Evolutionary conservation across 1,140 invertebrate genomes (phyloP).

Genomic region (Drosophila erecta): DNA sequence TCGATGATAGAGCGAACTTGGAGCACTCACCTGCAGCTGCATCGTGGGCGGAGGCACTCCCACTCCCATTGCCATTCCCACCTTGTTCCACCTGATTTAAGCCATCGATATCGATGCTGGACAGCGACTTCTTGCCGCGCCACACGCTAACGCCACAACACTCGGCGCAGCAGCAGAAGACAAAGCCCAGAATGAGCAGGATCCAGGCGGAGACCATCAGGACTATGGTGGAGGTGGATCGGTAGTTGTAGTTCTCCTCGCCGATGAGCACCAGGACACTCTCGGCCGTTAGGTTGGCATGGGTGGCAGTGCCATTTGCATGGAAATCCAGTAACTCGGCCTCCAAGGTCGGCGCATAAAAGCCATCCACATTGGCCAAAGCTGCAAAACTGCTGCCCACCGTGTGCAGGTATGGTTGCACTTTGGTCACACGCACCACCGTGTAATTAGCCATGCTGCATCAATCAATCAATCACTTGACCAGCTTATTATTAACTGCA

Average conservation of each 20-base stretch:
- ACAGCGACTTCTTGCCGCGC: conserved; percentile 58
- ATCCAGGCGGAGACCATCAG: conserved; percentile 77
- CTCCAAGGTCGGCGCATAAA: conserved; percentile 35
- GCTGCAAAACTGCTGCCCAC: conserved; percentile 56
- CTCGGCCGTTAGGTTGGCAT: conserved; percentile 42
- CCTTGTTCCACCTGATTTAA: conserved; percentile 19
- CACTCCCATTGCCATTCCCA: not conserved
- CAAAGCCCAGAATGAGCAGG: conserved; percentile 72
- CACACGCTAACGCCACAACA: conserved; percentile 72
- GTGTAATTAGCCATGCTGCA: conserved; percentile 63
- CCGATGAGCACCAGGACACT: conserved; percentile 59
- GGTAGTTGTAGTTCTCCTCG: conserved; percentile 57
- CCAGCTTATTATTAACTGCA: conserved; percentile 13
- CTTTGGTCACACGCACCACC: conserved; percentile 53
- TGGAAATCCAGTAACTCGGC: conserved; percentile 20
- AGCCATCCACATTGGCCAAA: conserved; percentile 47
- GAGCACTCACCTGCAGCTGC: conserved; percentile 61
- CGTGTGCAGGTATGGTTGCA: conserved; percentile 62
- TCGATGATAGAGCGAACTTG: conserved; percentile 4
- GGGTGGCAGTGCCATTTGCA: conserved; percentile 10
- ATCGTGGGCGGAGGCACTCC: conserved; percentile 1
- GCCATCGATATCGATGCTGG: conserved; percentile 26
- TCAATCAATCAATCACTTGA: conserved; percentile 29
- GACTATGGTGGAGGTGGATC: conserved; percentile 73
- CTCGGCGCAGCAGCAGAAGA: conserved; percentile 76